Base-by-base conservation (phyloP, 2,888 invertebrate genomes). In the Sycophila texana region DNA sequence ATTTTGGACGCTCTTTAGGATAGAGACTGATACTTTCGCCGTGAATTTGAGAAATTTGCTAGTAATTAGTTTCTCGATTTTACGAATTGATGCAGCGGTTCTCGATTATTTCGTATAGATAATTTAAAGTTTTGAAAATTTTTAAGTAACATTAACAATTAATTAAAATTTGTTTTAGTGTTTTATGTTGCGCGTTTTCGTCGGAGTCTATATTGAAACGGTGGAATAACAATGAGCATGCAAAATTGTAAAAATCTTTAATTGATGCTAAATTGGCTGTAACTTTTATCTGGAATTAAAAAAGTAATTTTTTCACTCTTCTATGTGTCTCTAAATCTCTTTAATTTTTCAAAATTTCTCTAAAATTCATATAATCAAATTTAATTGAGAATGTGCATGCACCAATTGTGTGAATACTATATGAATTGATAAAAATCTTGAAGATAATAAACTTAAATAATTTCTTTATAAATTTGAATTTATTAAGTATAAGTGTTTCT, bases 361-460 rank as follows among this genome's bases (percentile, higher is more conserved):
- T 39, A 51, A 74, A 57, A 74, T 51, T 74, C 20, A 22, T 16
- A 13, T 39, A 39, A 39, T 30, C 14, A 57, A 22, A 47, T 10
- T 7, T 14, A 49, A 30, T 61, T 53, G 3, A 60, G 16, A 72
- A 71, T 22, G 20, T 53, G 73, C 73, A 74, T 74, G 78, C 67
- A 22, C 53, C 13, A 65, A 2, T 60, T 71, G 67, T 67, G 61
- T 57, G 60, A 72, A 57, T 70, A 68, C 49, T 76, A 20, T n/a
- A n/a, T n/a, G n/a, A 70, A 57, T 53, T 51, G 14, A 53, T 53
- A 53, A 53, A 53, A 53, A 22, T 58, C 18, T 76, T 1, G 30
- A 57, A n/a, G 3, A 63, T 70, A 47, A 16, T 47, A 20, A 65
- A 74, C 47, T 74, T 18, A 18, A 65, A 57, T 20, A 39, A 61